Conservation (phyloP, 2,113 vertebrate genomes). For the Gulo gulo region DNA sequence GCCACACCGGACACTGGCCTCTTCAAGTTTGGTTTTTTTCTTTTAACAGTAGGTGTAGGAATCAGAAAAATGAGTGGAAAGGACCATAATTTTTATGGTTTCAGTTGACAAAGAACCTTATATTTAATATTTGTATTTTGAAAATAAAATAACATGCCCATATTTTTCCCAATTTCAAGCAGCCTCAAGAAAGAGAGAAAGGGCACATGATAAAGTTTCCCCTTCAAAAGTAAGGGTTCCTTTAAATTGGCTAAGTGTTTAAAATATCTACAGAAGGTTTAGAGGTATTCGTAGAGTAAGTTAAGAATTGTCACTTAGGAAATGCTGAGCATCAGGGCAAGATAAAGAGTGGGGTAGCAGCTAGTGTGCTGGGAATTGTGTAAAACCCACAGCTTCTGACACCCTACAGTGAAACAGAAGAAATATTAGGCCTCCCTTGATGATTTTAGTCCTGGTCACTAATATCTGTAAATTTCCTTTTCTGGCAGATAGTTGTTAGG, state of each 20-base stretch:
- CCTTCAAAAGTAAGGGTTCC: conserved; percentile 61
- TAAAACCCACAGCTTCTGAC: not conserved
- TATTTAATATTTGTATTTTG: conserved; percentile 58
- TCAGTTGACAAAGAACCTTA: conserved; percentile 27
- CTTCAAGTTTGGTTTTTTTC: not conserved
- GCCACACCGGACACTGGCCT: not conserved
- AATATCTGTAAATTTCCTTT: not conserved
- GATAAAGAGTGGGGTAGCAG: not conserved
- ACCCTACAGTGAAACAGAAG: not conserved
- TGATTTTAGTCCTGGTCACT: not conserved
- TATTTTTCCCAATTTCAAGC: not conserved
- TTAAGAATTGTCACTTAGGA: not conserved
- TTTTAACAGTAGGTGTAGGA: conserved; percentile 47
- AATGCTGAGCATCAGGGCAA: not conserved
- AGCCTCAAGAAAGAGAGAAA: conserved; percentile 28
- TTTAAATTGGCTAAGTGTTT: not conserved
- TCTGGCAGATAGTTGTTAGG: not conserved
- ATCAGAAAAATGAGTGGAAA: conserved; percentile 44
- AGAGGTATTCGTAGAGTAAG: not conserved
- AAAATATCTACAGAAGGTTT: not conserved
- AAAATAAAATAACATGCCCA: not conserved
- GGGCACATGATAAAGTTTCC: not conserved
- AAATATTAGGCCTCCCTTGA: not conserved
- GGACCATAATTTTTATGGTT: conserved; percentile 34
- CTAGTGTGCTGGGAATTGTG: not conserved